Base-by-base conservation (phyloP, 2,888 invertebrate genomes). In the Callyntrura guangdongensis region DNA sequence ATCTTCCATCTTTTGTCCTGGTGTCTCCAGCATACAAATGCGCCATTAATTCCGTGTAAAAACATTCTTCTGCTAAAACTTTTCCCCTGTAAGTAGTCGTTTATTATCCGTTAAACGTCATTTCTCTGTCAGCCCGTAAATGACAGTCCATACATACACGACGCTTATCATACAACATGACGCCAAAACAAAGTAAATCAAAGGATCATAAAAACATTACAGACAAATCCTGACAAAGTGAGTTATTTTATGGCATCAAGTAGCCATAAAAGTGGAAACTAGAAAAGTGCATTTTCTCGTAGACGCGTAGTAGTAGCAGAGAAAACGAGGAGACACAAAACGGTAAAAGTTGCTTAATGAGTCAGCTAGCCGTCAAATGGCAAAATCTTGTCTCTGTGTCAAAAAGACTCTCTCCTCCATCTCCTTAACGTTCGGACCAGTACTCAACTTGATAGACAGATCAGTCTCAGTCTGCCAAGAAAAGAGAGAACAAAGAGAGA, bases 311-410 rank as follows among this genome's bases (percentile, higher is more conserved):
- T 3, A 61, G 20, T 17, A 45, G 14, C 12, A 45, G 36, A 25
- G 4, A 67, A 27, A 6, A 27, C 9, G 67, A 69, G 27, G 64
- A 22, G 20, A 64, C 20, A 22, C 22, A 6, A 25, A 69, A 45
- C 27, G 27, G 69, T 45, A 69, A 69, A 17, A 27, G 67, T 67
- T 67, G 12, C 22, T 69, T 12, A 69, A 69, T 69, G 69, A 69
- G 69, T 69, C 69, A 69, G n/a, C 45, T 36, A 69, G n/a, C 45
- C 69, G 45, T 9, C 77, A 87, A 87, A 87, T 87, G 67, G 87
- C 64, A 81, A 87, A 81, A 87, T 14, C 87, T 27, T 87, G 87
- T 87, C 49, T 20, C 25, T 64, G 64, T 59, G 36, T 36, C 36
- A 36, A 36, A 6, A 36, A 36, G 36, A 36, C 36, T 36, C 17